Evolutionary conservation across 2,888 invertebrate genomes (phyloP), one percentile per base, ranked within the genome.

Genomic region (Azorinus chamasolen): DNA sequence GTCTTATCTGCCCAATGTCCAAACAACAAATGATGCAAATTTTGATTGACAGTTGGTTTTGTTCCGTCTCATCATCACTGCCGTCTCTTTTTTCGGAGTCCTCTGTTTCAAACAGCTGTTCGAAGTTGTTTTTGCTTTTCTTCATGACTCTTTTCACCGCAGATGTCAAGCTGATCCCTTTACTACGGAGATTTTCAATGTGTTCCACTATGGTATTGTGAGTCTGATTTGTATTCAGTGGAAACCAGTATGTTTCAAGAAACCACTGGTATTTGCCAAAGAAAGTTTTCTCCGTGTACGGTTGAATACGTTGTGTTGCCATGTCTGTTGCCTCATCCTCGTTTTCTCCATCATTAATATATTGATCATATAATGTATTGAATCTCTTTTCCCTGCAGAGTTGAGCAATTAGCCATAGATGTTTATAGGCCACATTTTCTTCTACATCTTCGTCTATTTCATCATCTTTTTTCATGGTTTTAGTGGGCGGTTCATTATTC

Each of bases 301-400:
- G 63, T 1, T 43, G 41, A 4, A 24, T 45, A 57, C 63, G 55
- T 50, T 57, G 50, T n/a, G 63, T 51, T 32, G 63, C 71, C 58
- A 63, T 63, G 41, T 63, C 43, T 5, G 22, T 22, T 16, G 63
- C 71, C 1, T 57, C 51, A 39, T 71, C 62, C 51, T 64, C 63
- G 32, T 50, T 57, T 57, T 70, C 41, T 45, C 71, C 62, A 41
- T 57, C n/a, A 27, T 51, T 32, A 41, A 71, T 55, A 22, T 41
- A 63, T 50, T 57, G 71, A 20, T 71, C 58, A 51, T 63, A 63
- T 41, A 71, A 20, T 45, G 63, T 57, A 32, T 71, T 63, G 58
- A 57, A 54, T 45, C 22, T 48, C 39, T 48, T 16, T 71, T 50
- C 32, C 6, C 58, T 43, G 27, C 32, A 64, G 1, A 14, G 22